A percentile compares a stretch with the other conserved stretches of the same genome.
phyloP scores from a whole-genome alignment of 2,113 vertebrate genomes.

The Neopipo cinnamomea region DNA sequence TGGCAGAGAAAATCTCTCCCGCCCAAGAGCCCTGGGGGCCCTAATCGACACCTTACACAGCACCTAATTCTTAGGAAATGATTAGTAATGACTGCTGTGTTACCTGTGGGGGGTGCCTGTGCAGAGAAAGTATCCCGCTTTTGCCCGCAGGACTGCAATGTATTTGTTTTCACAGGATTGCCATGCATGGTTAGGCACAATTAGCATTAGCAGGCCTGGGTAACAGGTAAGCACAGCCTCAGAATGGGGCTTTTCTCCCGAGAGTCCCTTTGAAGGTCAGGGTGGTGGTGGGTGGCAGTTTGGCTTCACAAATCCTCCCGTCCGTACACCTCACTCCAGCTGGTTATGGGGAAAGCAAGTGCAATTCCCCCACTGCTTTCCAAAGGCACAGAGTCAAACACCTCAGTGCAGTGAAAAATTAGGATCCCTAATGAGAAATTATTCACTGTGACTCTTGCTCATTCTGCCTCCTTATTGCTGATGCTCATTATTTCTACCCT shows the following conservation, averaged over 20 bases:
- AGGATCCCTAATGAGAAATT: background rate
- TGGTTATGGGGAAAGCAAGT: background rate
- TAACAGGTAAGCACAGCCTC: background rate
- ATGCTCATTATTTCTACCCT: background rate
- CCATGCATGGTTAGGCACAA: background rate
- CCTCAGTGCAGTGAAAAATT: background rate
- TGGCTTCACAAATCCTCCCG: fast-evolving
- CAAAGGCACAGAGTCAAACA: background rate
- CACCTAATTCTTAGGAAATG: background rate
- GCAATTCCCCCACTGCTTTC: background rate
- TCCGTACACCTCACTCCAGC: fast-evolving
- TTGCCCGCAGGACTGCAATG: background rate
- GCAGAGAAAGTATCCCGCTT: background rate
- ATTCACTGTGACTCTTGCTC: background rate
- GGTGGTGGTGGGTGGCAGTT: fast-evolving
- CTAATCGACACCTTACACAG: background rate
- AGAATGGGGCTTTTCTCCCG: background rate
- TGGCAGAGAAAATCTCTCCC: background rate
- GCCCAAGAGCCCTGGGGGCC: background rate
- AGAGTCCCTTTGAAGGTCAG: background rate
- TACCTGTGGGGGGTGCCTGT: background rate
- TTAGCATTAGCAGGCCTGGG: background rate
- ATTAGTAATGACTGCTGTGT: background rate
- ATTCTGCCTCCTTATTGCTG: background rate
- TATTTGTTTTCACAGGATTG: background rate